Percentiles rank a stretch among this genome's conserved stretches.
Conservation (phyloP, 2,888 invertebrate genomes). For the Ernsta delagoae region DNA sequence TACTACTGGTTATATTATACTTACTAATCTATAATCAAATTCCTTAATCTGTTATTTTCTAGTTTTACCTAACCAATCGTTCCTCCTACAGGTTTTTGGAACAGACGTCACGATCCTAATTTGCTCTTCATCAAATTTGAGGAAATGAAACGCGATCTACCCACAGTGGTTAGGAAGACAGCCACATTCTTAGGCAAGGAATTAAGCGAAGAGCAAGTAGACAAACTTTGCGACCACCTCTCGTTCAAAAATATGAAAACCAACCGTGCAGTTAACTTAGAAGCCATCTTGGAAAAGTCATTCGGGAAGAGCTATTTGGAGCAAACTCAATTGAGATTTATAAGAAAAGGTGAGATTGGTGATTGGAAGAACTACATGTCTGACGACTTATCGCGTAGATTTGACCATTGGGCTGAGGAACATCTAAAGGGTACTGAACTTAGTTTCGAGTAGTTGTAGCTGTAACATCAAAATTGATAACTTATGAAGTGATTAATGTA, state of each 20-base stretch:
- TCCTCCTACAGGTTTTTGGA: conserved; percentile 86
- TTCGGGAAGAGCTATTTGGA: conserved; percentile 75
- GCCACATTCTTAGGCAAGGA: conserved; percentile 89
- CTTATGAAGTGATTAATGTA: neutral
- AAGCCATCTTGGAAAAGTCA: conserved; percentile 85
- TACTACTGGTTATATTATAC: too few relatives aligned
- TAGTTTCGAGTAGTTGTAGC: conserved; percentile 76
- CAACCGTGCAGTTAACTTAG: conserved; percentile 91
- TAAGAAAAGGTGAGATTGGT: conserved; percentile 91
- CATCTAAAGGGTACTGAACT: conserved; percentile 87
- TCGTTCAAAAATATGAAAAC: conserved; percentile 93
- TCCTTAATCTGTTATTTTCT: too few relatives aligned
- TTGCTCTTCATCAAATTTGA: conserved; percentile 92
- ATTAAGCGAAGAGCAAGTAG: conserved; percentile 87
- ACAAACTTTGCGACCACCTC: conserved; percentile 89
- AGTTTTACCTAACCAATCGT: neutral
- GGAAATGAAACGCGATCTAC: conserved; percentile 91
- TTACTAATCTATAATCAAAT: too few relatives aligned
- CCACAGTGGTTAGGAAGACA: conserved; percentile 87
- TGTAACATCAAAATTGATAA: neutral
- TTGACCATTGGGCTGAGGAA: conserved; percentile 89
- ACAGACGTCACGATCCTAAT: conserved; percentile 88
- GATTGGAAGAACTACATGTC: conserved; percentile 93
- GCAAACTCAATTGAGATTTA: conserved; percentile 85
- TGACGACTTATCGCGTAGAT: conserved; percentile 87